Base-by-base conservation (phyloP, 2,797 vertebrate species). In the Setipinna tenuifilis region DNA sequence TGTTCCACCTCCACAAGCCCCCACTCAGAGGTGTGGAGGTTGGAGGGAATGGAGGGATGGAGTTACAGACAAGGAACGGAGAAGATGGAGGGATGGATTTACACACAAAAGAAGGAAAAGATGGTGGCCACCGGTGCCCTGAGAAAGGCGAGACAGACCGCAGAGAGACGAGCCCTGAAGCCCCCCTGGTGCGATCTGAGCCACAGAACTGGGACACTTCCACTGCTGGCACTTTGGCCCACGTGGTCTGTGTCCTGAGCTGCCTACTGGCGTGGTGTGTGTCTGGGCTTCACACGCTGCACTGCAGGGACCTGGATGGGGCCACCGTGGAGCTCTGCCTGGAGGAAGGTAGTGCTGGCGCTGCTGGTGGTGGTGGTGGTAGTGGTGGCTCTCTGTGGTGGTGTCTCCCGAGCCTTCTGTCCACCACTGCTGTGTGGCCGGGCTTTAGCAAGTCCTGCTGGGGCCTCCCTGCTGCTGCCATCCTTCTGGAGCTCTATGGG, bases 351-450 rank as follows among this genome's bases (percentile, higher is more conserved):
- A 7, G 16, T 3, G 31, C 1, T 17, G 68, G 4, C 3, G 71
- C 5, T 35, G 68, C 14, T 17, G 65, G 65, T 31, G 28, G 65
- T 17, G 68, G 28, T 28, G 11, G 25, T 31, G 10, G 25, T 6
- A 35, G 14, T 1, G 88, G 84, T 19, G 75, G 90, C 84, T 93
- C 93, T 44, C 92, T 96, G 35, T 71, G 93, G 0, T 84, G 81
- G 2, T 95, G 96, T 88, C 92, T 96, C 84, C 95, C 96, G 21
- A 91, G 88, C 86, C 12, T 94, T 54, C 75, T 92, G 61, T 91
- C 91, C 9, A 14, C 14, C 50, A 9, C 50, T 0, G 25, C 85
- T 54, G 86, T 88, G 62, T 84, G 88, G 81, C 88, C 91, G 28
- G 84, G 83, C 0, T 3, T 44, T 3, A 6, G 89, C 50, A 88